Evolutionary conservation across 2,113 vertebrate genomes (phyloP), one percentile per base, ranked within the genome.

Genomic region (Tringa solitaria): DNA sequence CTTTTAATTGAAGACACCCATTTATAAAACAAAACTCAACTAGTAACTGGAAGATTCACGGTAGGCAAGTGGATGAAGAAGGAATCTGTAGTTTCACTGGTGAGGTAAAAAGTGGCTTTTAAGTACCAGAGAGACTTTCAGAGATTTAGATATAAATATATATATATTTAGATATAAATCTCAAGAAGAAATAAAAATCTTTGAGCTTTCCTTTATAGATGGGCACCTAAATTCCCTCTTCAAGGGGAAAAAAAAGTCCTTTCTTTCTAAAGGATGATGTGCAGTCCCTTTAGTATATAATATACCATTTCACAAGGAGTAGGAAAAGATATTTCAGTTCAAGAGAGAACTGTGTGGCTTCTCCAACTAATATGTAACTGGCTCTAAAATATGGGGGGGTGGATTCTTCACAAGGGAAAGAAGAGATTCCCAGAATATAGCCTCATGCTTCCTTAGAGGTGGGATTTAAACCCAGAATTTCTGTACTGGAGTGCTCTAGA

Each of bases 391-490:
- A 39, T 5, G 21, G 18, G 10, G 14, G 6, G 0, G 41, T 12
- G 7, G 0, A 2, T 43, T 13, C 5, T 50, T 80, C 32, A 32
- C 7, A 26, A 8, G 12, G 3, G 3, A 67, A 61, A 61, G 12
- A 17, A 61, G 4, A 33, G 1, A 2, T 82, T 46, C 24, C 12
- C 5, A 32, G 32, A 73, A 45, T 27, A 35, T 4, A 48, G 9
- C 14, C 17, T 78, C 3, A 0, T 72, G 3, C 9, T 59, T 70
- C 13, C 32, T 51, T 28, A 74, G 12, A 63, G 9, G 4, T 30
- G 22, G 11, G 14, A 32, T 81, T 70, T 63, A 45, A 91, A 67
- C 12, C 6, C 10, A 23, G 54, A 74, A 33, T 41, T 8, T 89
- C 53, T 87, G 8, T 51, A 4, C 10, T 32, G 7, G 12, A 32